phyloP scores from a whole-genome alignment of 1,140 invertebrate genomes.

The Aphelenchoides besseyi region DNA sequence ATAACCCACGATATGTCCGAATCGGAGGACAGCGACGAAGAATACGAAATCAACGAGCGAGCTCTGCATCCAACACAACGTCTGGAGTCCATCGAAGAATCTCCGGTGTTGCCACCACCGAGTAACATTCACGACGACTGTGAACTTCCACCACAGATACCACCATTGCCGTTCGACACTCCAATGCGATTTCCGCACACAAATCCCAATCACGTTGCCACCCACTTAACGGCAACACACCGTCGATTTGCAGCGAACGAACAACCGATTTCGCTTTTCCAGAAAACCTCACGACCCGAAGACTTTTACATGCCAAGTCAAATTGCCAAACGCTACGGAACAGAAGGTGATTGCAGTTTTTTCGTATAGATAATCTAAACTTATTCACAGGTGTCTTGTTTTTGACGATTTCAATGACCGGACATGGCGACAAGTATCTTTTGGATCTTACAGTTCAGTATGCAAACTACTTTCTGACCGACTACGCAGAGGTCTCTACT shows the following conservation, averaged over 20 bases:
- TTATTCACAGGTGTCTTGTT: constrained; percentile 2
- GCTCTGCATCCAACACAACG: background rate
- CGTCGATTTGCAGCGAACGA: background rate
- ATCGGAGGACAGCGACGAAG: constrained; percentile 1
- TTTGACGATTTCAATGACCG: background rate
- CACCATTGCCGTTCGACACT: background rate
- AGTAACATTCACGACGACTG: background rate
- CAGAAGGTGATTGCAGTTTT: background rate
- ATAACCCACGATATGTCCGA: background rate
- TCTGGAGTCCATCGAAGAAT: constrained; percentile 7
- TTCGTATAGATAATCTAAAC: background rate
- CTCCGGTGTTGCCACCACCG: background rate
- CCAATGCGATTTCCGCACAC: background rate
- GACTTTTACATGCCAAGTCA: background rate
- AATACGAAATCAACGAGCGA: background rate
- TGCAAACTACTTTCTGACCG: background rate
- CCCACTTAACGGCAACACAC: background rate
- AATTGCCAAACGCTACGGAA: background rate
- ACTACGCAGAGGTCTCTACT: background rate
- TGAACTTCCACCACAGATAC: background rate
- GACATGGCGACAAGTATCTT: background rate
- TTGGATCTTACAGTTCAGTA: background rate
- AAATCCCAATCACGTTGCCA: background rate
- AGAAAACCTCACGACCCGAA: background rate
- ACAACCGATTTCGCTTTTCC: background rate